These are phyloP conservation scores for Caenorhabditis sp. DNA, from an alignment of 2,888 invertebrate species.

Conservation along the genomic window DNA sequence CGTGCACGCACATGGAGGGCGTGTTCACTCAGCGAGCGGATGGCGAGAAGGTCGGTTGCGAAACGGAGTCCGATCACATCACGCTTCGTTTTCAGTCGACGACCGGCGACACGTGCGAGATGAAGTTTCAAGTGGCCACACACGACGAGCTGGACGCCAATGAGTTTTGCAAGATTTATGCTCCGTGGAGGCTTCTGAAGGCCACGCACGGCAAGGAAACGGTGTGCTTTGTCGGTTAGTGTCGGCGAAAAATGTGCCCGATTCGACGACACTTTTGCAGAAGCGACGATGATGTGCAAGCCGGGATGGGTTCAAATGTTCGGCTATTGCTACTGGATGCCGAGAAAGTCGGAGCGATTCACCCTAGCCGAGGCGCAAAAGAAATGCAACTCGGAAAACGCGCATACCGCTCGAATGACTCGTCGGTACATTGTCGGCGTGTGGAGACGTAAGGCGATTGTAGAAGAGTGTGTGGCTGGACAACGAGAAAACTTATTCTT, in stretches of 20 bases:
- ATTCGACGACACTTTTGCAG: not conserved
- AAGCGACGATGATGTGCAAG: not conserved
- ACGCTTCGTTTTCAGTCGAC: not conserved
- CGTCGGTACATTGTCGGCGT: slow-evolving; percentile 4
- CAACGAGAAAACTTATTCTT: not conserved
- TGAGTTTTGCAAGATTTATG: slow-evolving; percentile 10
- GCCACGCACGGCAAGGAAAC: not conserved
- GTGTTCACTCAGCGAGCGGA: not conserved
- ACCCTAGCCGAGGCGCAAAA: not conserved
- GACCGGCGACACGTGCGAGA: not conserved
- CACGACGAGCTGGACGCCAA: not conserved
- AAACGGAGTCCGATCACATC: too few species aligned
- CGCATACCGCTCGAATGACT: not conserved
- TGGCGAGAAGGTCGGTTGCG: too few species aligned
- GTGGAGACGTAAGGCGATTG: not conserved
- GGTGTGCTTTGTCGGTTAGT: not conserved
- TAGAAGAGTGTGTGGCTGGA: not conserved
- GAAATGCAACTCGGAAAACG: not conserved
- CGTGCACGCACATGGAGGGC: not conserved
- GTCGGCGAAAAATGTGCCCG: not conserved
- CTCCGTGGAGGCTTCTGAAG: slow-evolving; percentile 8
- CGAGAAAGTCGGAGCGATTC: not conserved
- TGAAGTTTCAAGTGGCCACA: not conserved
- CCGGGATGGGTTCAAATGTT: slow-evolving; percentile 9
- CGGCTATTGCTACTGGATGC: not conserved